Evolutionary conservation across 2,888 invertebrate species (phyloP).

Genomic region (Ptycholaimellus sp.): DNA sequence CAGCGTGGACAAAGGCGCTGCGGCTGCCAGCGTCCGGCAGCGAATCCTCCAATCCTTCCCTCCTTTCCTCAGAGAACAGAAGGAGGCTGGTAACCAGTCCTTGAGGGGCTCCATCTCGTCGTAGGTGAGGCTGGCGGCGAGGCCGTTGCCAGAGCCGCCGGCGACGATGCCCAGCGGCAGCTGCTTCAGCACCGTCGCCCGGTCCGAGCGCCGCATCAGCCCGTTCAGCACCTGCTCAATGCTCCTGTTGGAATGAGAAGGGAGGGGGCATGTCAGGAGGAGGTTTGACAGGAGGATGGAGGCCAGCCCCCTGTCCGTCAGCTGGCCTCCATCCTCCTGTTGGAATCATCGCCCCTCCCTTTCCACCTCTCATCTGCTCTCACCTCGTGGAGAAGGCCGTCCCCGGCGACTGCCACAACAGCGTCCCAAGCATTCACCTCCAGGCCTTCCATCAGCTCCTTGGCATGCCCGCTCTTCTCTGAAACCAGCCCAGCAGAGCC

Average conservation of each 20-base stretch:
- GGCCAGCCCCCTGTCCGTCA: too few species aligned
- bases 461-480: constrained; percentile 45
- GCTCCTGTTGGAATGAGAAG: too few species aligned
- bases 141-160: constrained; percentile 84
- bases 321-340: too few species aligned
- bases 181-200: constrained; percentile 49
- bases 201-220: constrained; percentile 59
- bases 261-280: too few species aligned
- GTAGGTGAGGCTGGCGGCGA: constrained; percentile 31
- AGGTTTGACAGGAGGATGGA: too few species aligned
- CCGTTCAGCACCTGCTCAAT: constrained; percentile 42
- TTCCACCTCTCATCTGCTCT: background rate
- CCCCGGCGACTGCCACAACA: constrained; percentile 40
- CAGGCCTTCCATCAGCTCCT: constrained; percentile 39
- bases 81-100: too few species aligned
- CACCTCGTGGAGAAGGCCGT: constrained; percentile 32
- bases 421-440: constrained; percentile 53
- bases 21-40: too few species aligned
- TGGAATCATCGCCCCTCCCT: background rate
- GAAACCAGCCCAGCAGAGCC: constrained; percentile 4
- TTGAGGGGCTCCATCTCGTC: too few species aligned
- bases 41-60: too few species aligned
- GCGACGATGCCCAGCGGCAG: constrained; percentile 67
- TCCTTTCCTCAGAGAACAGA: too few species aligned
- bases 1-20: too few species aligned